Evolutionary conservation across 2,888 invertebrate genomes (phyloP).

Genomic region (Tyria jacobaeae): DNA sequence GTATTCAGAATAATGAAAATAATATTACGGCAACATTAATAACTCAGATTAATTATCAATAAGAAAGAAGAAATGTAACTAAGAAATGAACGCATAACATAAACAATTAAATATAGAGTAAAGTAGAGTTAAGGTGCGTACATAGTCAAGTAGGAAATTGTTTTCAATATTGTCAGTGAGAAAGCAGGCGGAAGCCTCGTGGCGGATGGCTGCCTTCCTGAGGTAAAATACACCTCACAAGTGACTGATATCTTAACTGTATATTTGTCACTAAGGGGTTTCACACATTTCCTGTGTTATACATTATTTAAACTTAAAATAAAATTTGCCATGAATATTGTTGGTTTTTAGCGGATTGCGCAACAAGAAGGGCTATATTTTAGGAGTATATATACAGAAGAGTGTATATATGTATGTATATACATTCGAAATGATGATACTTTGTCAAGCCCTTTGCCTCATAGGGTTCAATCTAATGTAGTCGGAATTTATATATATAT

Average conservation of each 20-base stretch:
- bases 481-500: no score
- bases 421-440: no score
- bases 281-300: not conserved
- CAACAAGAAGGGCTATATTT: no score
- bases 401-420: no score
- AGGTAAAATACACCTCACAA: slow-evolving; percentile 41
- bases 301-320: slow-evolving; percentile 4
- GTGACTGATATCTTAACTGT: slow-evolving; percentile 26
- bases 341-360: no score
- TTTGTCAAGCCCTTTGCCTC: no score
- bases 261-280: slow-evolving; percentile 5
- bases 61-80: not conserved
- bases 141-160: slow-evolving; percentile 47
- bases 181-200: slow-evolving; percentile 19
- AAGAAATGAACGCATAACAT: not conserved
- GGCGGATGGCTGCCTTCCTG: slow-evolving; percentile 44
- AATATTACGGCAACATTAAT: not conserved
- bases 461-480: no score
- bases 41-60: not conserved
- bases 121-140: slow-evolving; percentile 22
- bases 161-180: slow-evolving; percentile 37
- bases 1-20: not conserved
- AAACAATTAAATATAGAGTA: slow-evolving; percentile 12
- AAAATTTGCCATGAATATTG: no score
- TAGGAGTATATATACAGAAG: no score